Conservation (phyloP, 2,113 vertebrate genomes). For the Cygnus buccinator region DNA sequence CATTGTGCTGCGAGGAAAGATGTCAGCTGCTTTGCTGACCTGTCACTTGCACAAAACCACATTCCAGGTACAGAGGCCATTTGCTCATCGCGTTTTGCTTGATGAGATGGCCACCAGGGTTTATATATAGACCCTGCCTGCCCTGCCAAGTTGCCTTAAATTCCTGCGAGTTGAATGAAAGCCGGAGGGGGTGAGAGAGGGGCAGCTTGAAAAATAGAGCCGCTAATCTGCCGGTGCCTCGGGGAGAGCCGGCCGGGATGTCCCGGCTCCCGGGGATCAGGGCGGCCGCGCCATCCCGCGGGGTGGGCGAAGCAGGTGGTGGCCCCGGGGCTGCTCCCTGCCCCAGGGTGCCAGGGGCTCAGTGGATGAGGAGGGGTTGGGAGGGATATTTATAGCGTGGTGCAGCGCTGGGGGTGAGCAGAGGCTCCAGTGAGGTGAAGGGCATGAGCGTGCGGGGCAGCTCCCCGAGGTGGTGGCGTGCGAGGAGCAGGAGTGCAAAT, state of each 20-base stretch:
- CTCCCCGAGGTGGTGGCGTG: background rate
- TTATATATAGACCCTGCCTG: slow-evolving; percentile 65
- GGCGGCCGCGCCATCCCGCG: background rate
- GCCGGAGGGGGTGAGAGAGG: background rate
- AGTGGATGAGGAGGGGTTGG: background rate
- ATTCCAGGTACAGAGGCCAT: slow-evolving; percentile 67
- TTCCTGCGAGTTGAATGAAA: slow-evolving; percentile 53
- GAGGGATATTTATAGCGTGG: slow-evolving; percentile 35
- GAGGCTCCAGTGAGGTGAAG: background rate
- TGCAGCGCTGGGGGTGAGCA: rapidly evolving
- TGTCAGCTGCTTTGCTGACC: slow-evolving; percentile 50
- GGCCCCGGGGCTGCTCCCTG: background rate
- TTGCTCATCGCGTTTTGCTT: slow-evolving; percentile 17
- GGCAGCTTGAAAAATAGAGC: slow-evolving; percentile 35
- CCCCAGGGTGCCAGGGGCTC: background rate
- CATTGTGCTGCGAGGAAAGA: slow-evolving; percentile 7
- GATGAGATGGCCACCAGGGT: background rate
- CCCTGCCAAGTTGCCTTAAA: slow-evolving; percentile 56
- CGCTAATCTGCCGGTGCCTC: slow-evolving; percentile 13
- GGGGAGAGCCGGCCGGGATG: slow-evolving; percentile 24
- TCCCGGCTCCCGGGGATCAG: background rate
- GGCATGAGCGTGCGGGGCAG: slow-evolving; percentile 8
- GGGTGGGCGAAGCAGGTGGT: slow-evolving; percentile 50
- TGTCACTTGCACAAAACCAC: slow-evolving; percentile 20
- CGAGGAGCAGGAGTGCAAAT: background rate